Conservation (phyloP, 2,113 vertebrate genomes). For the Puntigrus tetrazona region DNA sequence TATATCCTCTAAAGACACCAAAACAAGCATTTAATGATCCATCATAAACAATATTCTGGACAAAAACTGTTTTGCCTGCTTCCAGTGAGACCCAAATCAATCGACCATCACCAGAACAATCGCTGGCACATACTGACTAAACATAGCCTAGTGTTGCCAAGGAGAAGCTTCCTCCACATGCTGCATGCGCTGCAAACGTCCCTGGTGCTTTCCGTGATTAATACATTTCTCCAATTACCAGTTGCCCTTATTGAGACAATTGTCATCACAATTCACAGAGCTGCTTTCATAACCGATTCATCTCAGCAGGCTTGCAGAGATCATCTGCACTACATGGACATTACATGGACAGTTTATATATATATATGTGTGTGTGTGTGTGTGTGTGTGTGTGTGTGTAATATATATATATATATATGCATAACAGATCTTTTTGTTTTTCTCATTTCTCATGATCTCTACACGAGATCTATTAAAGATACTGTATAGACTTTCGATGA, state of each 20-base stretch:
- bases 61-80: slow-evolving; percentile 6
- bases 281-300: neutral
- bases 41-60: slow-evolving; percentile 22
- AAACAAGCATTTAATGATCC: slow-evolving; percentile 32
- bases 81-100: slow-evolving; percentile 22
- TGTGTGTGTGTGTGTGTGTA: too few relatives aligned
- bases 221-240: slow-evolving; percentile 33
- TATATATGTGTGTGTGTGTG: too few relatives aligned
- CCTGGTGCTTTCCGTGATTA: slow-evolving; percentile 24
- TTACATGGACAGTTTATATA: neutral
- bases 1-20: slow-evolving; percentile 10
- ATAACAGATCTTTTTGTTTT: neutral
- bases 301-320: neutral
- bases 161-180: slow-evolving; percentile 23
- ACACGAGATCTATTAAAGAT: neutral
- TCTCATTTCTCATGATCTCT: too few relatives aligned
- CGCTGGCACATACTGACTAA: slow-evolving; percentile 12
- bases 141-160: slow-evolving; percentile 42
- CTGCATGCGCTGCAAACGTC: neutral
- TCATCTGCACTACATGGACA: neutral
- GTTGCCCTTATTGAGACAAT: neutral
- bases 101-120: slow-evolving; percentile 26
- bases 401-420: too few relatives aligned
- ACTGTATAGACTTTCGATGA: neutral
- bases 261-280: slow-evolving; percentile 11